A percentile compares a stretch with the other conserved stretches of the same genome.
These are phyloP conservation scores for Acinonyx jubatus DNA, from an alignment of 2,113 vertebrate species.

Conservation along the genomic window DNA sequence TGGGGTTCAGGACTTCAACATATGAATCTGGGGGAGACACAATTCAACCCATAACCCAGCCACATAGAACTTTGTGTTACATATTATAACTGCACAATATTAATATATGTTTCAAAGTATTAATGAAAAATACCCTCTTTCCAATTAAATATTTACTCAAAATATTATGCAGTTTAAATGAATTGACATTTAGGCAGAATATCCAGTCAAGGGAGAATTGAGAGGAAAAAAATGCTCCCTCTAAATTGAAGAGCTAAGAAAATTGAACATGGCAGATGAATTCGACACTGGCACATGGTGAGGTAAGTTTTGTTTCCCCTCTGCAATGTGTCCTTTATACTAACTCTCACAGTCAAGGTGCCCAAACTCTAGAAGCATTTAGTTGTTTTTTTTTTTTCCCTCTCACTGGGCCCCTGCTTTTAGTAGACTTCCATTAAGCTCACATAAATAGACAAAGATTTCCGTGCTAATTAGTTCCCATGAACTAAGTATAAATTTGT, in stretches of 20 bases:
- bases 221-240: background rate
- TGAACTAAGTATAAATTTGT: background rate
- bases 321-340: accelerated
- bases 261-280: background rate
- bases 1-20: background rate
- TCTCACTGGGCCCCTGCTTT: accelerated
- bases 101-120: background rate
- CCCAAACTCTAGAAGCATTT: background rate
- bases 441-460: background rate
- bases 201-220: background rate
- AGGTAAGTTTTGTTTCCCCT: background rate
- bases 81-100: background rate
- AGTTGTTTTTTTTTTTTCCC: background rate
- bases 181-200: background rate
- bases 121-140: background rate
- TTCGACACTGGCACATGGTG: background rate
- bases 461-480: background rate
- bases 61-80: background rate
- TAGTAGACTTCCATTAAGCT: background rate
- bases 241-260: background rate
- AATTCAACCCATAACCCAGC: background rate
- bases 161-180: background rate
- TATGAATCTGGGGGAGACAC: background rate
- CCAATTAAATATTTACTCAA: background rate
- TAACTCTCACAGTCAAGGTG: accelerated